Evolutionary conservation across 1,140 invertebrate genomes (phyloP).

Genomic region (Drosophila asahinai): DNA sequence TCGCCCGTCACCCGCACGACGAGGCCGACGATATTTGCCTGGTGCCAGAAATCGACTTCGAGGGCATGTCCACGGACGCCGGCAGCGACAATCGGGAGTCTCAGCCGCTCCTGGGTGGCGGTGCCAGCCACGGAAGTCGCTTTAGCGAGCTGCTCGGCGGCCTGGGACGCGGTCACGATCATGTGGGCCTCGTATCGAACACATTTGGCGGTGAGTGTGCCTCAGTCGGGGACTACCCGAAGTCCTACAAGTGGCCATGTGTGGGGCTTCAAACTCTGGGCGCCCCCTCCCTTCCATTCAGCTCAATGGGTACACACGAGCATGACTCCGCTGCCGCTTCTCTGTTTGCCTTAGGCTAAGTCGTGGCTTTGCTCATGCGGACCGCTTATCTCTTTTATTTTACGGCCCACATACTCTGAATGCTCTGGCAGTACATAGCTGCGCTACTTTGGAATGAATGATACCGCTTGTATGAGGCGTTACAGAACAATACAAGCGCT

Average conservation of each 20-base stretch:
- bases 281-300: not conserved
- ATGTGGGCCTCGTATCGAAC: slow-evolving; percentile 91
- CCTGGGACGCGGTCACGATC: slow-evolving; percentile 86
- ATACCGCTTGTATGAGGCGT: not conserved
- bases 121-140: slow-evolving; percentile 80
- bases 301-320: not conserved
- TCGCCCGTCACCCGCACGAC: slow-evolving; percentile 62
- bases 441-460: not conserved
- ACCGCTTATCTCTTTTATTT: slow-evolving; percentile 24
- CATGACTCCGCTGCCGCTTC: slow-evolving; percentile 3
- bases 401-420: slow-evolving; percentile 4
- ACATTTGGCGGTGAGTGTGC: slow-evolving; percentile 91
- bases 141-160: slow-evolving; percentile 66
- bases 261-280: slow-evolving; percentile 53
- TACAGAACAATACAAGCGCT: not conserved
- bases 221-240: slow-evolving; percentile 12
- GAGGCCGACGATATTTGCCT: slow-evolving; percentile 80
- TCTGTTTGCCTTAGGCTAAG: slow-evolving; percentile 19
- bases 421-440: not conserved
- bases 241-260: slow-evolving; percentile 60
- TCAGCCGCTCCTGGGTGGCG: slow-evolving; percentile 93
- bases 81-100: slow-evolving; percentile 93
- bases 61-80: slow-evolving; percentile 88
- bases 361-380: slow-evolving; percentile 19
- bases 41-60: slow-evolving; percentile 85